These are phyloP conservation scores for Sinosuthora webbiana DNA, from an alignment of 2,113 vertebrate genomes.

Conservation along the genomic window DNA sequence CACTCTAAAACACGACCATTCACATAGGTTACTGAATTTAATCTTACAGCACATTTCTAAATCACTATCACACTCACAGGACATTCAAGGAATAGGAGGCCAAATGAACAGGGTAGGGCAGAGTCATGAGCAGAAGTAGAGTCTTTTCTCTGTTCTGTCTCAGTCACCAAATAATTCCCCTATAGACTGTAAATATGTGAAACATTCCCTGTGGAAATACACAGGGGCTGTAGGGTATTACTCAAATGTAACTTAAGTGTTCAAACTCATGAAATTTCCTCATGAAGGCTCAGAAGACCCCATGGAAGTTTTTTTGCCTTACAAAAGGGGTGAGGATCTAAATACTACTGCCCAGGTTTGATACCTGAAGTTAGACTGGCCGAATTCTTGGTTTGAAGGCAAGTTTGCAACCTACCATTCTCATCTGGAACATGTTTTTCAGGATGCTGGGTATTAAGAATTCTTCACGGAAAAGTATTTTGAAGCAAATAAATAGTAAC, in stretches of 20 bases:
- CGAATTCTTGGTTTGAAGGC: not conserved
- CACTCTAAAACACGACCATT: not conserved
- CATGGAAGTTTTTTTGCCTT: not conserved
- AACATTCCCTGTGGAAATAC: not conserved
- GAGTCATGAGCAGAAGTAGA: not conserved
- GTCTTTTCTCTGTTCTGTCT: not conserved
- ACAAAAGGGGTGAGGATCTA: not conserved
- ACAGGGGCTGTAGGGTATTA: not conserved
- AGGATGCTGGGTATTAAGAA: not conserved
- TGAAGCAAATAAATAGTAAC: not conserved
- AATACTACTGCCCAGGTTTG: not conserved
- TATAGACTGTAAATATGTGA: not conserved
- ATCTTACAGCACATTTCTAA: not conserved
- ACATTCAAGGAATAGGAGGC: not conserved
- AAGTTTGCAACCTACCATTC: not conserved
- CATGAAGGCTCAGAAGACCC: not conserved
- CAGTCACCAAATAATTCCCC: not conserved
- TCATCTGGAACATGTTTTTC: not conserved
- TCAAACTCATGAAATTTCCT: not conserved
- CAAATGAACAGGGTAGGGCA: not conserved
- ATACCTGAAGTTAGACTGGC: not conserved
- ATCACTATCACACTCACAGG: not conserved
- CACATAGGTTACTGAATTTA: not conserved
- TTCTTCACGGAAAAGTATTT: not conserved
- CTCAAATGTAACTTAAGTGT: not conserved